phyloP scores from a whole-genome alignment of 2,113 vertebrate species.

The Dicaeum eximium region DNA sequence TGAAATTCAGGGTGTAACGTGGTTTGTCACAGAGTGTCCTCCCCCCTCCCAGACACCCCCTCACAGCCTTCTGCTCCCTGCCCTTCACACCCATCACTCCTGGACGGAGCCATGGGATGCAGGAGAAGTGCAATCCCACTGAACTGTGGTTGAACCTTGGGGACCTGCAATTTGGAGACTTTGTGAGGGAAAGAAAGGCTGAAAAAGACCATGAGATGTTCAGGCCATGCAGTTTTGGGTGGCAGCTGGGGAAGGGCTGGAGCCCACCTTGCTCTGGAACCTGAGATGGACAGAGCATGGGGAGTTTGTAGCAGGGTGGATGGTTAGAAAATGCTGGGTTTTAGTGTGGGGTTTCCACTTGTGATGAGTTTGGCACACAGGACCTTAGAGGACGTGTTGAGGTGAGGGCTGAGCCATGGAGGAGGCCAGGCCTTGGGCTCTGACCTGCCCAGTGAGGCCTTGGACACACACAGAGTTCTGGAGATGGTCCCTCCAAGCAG shows the following conservation, averaged over 20 bases:
- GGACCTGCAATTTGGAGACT: background rate
- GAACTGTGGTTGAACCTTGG: background rate
- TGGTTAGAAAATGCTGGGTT: background rate
- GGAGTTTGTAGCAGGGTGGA: background rate
- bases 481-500: background rate
- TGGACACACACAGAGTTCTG: background rate
- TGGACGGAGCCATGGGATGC: background rate
- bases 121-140: background rate
- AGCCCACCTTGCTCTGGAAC: background rate
- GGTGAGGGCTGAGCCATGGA: background rate
- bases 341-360: background rate
- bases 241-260: background rate
- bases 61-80: background rate
- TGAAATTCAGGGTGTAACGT: background rate
- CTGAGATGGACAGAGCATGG: rapidly evolving
- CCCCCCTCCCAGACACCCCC: background rate
- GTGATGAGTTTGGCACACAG: background rate
- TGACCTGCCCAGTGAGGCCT: background rate
- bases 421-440: background rate
- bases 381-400: background rate
- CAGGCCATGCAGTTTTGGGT: background rate
- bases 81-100: background rate
- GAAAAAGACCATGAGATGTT: background rate
- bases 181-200: background rate
- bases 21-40: background rate